These are phyloP conservation scores for Takifugu rubripes DNA, from an alignment of 2,797 vertebrate species.

Conservation along the genomic window DNA sequence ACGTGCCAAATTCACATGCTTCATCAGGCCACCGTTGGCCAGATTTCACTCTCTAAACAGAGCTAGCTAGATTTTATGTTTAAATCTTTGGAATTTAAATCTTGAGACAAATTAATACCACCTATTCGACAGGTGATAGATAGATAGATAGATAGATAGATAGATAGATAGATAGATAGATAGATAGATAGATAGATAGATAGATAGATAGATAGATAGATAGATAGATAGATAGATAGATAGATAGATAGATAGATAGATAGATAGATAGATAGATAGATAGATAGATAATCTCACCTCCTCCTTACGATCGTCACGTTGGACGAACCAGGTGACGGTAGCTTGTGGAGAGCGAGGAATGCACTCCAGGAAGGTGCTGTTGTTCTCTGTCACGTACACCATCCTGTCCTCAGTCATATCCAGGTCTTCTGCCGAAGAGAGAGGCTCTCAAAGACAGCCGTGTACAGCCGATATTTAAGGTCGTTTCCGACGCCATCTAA, in stretches of 20 bases:
- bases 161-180: no score
- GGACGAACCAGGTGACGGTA: slow-evolving; percentile 84
- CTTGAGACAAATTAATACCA: no score
- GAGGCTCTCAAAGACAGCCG: no score
- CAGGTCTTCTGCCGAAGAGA: slow-evolving; percentile 63
- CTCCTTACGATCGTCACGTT: slow-evolving; percentile 78
- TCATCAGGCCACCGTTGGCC: slow-evolving; percentile 11
- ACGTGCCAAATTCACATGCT: slow-evolving; percentile 38
- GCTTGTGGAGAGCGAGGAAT: slow-evolving; percentile 85
- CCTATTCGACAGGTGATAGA: no score
- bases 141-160: no score
- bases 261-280: neutral
- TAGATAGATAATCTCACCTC: slow-evolving; percentile 74
- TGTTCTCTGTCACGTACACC: slow-evolving; percentile 88
- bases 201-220: neutral
- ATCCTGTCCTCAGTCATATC: slow-evolving; percentile 73
- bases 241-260: neutral
- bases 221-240: neutral
- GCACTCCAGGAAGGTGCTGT: slow-evolving; percentile 94
- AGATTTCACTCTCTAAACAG: neutral
- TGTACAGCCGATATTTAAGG: no score
- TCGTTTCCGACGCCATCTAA: neutral
- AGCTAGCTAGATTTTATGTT: no score
- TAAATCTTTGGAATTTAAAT: no score
- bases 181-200: no score